Percentiles rank a stretch among this genome's conserved stretches.
These are phyloP conservation scores for Gymnoscopelus microlampas DNA, from an alignment of 2,797 vertebrate genomes.

Conservation along the genomic window DNA sequence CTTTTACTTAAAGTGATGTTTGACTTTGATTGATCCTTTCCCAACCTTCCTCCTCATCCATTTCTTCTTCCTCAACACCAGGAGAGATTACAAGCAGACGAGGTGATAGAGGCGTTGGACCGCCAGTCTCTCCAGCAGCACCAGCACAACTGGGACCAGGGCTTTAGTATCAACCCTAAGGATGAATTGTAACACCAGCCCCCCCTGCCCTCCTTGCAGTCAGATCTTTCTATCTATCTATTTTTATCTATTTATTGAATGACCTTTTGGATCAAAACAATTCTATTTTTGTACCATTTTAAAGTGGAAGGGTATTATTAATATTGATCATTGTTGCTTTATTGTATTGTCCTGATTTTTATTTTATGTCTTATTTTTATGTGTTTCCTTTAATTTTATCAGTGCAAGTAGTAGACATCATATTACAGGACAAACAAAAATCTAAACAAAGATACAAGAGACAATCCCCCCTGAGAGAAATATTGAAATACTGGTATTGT, in stretches of 20 bases:
- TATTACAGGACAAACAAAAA: no score
- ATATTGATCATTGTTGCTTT: slow-evolving; percentile 36
- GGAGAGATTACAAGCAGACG: slow-evolving; percentile 95
- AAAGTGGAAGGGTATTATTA: slow-evolving; percentile 76
- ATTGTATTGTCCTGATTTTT: slow-evolving; percentile 31
- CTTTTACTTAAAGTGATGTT: neutral
- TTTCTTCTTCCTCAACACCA: slow-evolving; percentile 52
- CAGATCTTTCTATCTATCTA: slow-evolving; percentile 41
- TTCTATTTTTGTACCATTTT: slow-evolving; percentile 97
- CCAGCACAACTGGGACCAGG: slow-evolving; percentile 62
- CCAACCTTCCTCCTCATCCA: no score
- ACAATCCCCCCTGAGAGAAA: no score
- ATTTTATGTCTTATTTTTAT: slow-evolving; percentile 33
- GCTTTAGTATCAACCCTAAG: slow-evolving; percentile 90
- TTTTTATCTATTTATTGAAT: slow-evolving; percentile 93
- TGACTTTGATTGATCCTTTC: neutral
- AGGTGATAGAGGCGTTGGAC: slow-evolving; percentile 89
- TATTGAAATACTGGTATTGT: slow-evolving; percentile 54
- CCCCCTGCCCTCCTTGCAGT: slow-evolving; percentile 28
- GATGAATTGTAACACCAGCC: slow-evolving; percentile 87
- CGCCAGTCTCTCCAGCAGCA: slow-evolving; percentile 66
- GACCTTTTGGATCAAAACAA: slow-evolving; percentile 87
- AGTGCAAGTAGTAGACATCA: no score
- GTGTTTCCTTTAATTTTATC: neutral
- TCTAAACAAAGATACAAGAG: no score